Evolutionary conservation across 2,113 vertebrate genomes (phyloP), one percentile per base, ranked within the genome.

Genomic region (Genyomyrus donnyi): DNA sequence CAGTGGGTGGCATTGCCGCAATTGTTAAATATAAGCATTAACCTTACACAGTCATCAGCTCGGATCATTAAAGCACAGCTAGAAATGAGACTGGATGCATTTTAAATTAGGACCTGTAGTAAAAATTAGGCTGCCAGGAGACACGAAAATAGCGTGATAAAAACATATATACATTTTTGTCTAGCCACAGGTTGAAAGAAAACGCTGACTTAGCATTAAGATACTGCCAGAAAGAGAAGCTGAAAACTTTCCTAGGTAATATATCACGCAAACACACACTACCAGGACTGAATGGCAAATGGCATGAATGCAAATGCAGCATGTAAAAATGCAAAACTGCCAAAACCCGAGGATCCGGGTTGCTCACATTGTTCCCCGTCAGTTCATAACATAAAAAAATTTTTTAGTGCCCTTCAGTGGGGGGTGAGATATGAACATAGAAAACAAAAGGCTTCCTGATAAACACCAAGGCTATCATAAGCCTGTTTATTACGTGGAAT

Each of bases 401-500:
- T 39, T 39, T 42, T 45, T 35, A 31, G 31, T 10, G 8, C 31
- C 3, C 70, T 3, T 77, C n/a, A 77, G 42, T 45, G 24, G 66
- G 70, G 70, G 70, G 24, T 21, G 31, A 31, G 31, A 77, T 35
- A 77, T n/a, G n/a, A 77, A 77, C 5, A 77, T 2, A 77, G 9
- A 39, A 35, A 11, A 77, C 21, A 84, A 88, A 58, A n/a, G 17
- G 35, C 48, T 45, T 31, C 49, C 80, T 31, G 62, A 85, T 48
- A 35, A 87, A 87, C 31, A n/a, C 19, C 21, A 58, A 50, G 53
- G 39, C 49, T 50, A 70, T 89, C 85, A 90, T 85, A 91, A 91
- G 88, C 19, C 74, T 85, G 89, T 88, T 83, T 87, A 89, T 90
- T 88, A 90, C 90, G 89, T 87, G 0, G 92, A 94, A 95, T 95